Evolutionary conservation across 2,113 vertebrate genomes (phyloP).

Genomic region (Eudyptes chrysolophus): DNA sequence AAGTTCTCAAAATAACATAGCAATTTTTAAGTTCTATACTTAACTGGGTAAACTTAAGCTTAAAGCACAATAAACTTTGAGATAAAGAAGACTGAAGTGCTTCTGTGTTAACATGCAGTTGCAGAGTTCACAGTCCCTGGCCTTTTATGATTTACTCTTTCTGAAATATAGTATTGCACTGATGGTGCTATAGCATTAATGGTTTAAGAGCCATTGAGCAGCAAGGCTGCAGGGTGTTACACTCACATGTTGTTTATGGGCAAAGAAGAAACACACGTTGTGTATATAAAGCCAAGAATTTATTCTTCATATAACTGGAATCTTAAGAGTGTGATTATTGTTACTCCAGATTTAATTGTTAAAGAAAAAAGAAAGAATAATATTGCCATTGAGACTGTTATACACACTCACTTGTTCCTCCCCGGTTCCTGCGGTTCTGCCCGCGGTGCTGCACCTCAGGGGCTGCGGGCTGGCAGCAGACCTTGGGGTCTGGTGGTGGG

Average conservation of each 20-base stretch:
- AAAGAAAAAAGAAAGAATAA: neutral
- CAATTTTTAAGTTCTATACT: neutral
- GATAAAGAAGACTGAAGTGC: neutral
- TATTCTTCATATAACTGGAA: neutral
- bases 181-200: neutral
- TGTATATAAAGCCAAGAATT: neutral
- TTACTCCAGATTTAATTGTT: neutral
- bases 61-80: neutral
- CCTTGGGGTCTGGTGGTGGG: too few relatives aligned
- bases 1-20: neutral
- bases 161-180: neutral
- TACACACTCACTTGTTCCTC: neutral
- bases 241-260: neutral
- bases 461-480: neutral
- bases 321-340: neutral
- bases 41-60: neutral
- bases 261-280: neutral
- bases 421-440: accelerated
- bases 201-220: neutral
- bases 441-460: accelerated
- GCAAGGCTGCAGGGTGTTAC: neutral
- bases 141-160: neutral
- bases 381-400: neutral
- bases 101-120: neutral
- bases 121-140: neutral